Evolutionary conservation across 35 echinoderm and acorn worm genomes (phyloP).

Genomic region (Antedon bifida): DNA sequence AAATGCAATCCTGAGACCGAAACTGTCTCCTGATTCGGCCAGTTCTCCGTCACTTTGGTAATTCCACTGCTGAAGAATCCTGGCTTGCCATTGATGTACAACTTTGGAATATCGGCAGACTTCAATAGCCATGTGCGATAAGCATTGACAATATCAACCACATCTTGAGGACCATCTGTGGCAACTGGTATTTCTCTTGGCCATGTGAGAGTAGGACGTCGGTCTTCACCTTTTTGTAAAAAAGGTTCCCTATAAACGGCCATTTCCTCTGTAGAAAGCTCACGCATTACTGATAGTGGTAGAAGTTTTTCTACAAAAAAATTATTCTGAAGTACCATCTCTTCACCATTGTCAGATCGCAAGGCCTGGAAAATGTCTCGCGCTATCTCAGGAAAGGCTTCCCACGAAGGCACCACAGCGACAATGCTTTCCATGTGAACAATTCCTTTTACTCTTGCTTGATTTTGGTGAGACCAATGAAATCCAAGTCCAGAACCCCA

Average conservation of each 20-base stretch:
- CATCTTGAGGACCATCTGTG: conserved; percentile 38
- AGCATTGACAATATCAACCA: conserved; percentile 32
- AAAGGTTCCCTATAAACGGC: conserved; percentile 37
- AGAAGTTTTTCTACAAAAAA: conserved; percentile 47
- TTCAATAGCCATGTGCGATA: conserved; percentile 23
- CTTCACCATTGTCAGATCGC: conserved; percentile 42
- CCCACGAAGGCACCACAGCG: conserved; percentile 10
- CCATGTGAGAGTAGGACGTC: conserved; percentile 58
- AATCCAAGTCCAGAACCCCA: conserved; percentile 50
- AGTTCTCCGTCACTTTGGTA: conserved; percentile 6
- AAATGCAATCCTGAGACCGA: conserved; percentile 41
- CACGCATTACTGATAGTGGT: conserved; percentile 21
- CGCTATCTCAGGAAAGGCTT: conserved; percentile 19
- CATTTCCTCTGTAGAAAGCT: conserved; percentile 43
- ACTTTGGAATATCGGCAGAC: conserved; percentile 37
- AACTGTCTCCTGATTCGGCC: conserved; percentile 30
- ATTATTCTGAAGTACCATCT: conserved; percentile 60
- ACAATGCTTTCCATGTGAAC: conserved; percentile 53
- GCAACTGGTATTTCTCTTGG: conserved; percentile 48
- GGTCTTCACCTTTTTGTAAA: conserved; percentile 14
- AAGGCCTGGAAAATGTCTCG: conserved; percentile 26
- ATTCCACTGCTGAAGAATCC: conserved; percentile 32
- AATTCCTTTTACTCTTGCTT: conserved; percentile 18
- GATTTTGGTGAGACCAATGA: conserved; percentile 46
- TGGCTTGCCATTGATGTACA: conserved; percentile 37